Evolutionary conservation across 2,113 vertebrate genomes (phyloP).

Genomic region (Recurvirostra avosetta): DNA sequence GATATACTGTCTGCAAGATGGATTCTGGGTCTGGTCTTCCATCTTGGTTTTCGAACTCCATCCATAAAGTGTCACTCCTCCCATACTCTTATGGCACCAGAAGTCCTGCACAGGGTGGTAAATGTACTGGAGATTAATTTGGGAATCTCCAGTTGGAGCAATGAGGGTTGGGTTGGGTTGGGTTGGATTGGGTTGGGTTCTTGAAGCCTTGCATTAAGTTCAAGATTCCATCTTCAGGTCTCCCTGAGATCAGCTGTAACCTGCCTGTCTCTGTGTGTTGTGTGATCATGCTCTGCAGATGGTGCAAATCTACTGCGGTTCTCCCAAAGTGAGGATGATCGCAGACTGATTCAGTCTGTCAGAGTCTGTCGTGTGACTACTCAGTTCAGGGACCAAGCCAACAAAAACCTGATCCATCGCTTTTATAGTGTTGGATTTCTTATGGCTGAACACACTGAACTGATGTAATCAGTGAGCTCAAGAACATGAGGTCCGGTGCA

Average conservation of each 20-base stretch:
- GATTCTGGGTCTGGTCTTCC: background rate
- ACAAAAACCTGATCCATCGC: background rate
- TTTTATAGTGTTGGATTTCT: background rate
- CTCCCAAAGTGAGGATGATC: background rate
- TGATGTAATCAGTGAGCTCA: rapidly evolving
- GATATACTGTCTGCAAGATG: background rate
- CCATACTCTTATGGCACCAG: background rate
- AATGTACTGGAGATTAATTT: background rate
- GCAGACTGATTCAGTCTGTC: background rate
- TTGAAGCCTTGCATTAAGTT: background rate
- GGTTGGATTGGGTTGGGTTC: background rate
- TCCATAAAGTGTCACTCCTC: background rate
- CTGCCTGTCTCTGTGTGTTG: rapidly evolving
- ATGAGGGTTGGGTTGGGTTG: background rate
- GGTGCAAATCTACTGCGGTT: rapidly evolving
- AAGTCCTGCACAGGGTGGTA: background rate
- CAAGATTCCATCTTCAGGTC: background rate
- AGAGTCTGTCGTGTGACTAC: background rate
- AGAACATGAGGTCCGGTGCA: background rate
- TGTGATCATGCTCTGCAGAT: background rate
- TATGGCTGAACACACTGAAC: background rate
- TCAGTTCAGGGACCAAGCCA: background rate
- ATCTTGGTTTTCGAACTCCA: background rate
- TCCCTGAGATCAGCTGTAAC: background rate
- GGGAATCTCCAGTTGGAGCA: background rate